Conservation (phyloP, 2,888 invertebrate species). For the Atherix ibis region DNA sequence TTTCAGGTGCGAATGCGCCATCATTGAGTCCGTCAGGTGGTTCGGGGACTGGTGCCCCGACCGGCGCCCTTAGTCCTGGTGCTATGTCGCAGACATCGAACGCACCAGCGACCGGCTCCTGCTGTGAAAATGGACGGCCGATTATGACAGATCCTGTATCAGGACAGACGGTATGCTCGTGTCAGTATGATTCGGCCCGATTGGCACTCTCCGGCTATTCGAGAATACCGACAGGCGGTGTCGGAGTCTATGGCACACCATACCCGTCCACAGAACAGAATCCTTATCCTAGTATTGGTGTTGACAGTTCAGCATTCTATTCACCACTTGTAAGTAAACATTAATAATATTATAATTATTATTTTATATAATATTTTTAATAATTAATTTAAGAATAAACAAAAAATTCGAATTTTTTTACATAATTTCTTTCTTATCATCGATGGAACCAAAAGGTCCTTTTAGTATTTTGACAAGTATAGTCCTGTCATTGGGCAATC, state of each 20-base stretch:
- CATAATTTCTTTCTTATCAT: background rate
- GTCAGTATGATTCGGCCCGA: conserved; percentile 81
- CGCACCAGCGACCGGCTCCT: conserved; percentile 35
- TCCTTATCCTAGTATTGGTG: conserved; percentile 83
- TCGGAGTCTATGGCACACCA: conserved; percentile 70
- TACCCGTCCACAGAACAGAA: conserved; percentile 85
- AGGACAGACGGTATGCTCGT: conserved; percentile 85
- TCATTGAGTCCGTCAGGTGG: conserved; percentile 54
- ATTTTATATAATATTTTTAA: conserved; percentile 13
- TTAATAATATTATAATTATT: conserved; percentile 10
- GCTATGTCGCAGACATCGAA: conserved; percentile 31
- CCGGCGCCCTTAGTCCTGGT: conserved; percentile 28
- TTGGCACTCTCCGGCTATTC: conserved; percentile 72
- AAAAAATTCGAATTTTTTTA: background rate
- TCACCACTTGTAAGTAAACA: conserved; percentile 74
- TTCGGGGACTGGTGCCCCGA: conserved; percentile 26
- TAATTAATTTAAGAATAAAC: too few species aligned
- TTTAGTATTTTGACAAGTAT: too few species aligned
- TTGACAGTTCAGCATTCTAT: conserved; percentile 89
- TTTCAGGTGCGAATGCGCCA: conserved; percentile 55
- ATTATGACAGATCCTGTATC: conserved; percentile 86
- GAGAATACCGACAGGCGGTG: conserved; percentile 58
- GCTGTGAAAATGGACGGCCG: conserved; percentile 83
- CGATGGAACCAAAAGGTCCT: too few species aligned
- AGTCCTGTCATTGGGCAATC: too few species aligned